These are phyloP conservation scores for Eira barbara DNA, from an alignment of 2,113 vertebrate genomes.

Conservation along the genomic window DNA sequence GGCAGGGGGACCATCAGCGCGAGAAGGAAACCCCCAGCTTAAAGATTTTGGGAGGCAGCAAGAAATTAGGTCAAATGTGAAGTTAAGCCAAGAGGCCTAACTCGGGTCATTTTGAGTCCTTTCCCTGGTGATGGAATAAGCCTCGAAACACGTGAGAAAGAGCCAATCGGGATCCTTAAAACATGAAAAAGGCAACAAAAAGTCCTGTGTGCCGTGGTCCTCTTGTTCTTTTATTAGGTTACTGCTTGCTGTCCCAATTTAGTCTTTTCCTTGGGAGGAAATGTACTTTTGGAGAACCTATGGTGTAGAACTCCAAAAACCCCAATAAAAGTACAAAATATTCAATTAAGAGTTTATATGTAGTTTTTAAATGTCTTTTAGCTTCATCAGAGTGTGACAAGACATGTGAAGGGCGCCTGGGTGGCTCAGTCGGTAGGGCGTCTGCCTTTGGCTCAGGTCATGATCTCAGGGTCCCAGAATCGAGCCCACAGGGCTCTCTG, in stretches of 20 bases:
- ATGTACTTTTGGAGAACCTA: neutral
- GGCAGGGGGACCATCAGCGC: accelerated
- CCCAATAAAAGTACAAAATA: neutral
- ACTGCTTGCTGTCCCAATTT: neutral
- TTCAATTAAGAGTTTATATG: neutral
- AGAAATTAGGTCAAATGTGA: neutral
- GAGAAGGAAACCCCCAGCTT: neutral
- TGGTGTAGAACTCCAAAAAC: neutral
- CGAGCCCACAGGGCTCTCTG: neutral
- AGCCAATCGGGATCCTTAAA: neutral
- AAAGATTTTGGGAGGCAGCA: accelerated
- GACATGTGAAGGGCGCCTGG: neutral
- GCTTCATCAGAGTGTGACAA: neutral
- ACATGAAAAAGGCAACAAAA: neutral
- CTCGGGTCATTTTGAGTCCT: neutral
- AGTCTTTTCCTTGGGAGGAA: neutral
- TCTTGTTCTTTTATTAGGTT: neutral
- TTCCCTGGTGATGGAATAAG: neutral
- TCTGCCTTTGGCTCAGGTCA: neutral
- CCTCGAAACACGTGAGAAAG: neutral
- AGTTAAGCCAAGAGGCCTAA: neutral
- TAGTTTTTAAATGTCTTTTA: neutral
- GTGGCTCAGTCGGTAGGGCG: neutral
- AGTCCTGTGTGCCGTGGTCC: neutral
- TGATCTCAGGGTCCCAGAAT: neutral